Evolutionary conservation across 2,888 invertebrate species (phyloP).

Genomic region (Tubulanus polymorphus): DNA sequence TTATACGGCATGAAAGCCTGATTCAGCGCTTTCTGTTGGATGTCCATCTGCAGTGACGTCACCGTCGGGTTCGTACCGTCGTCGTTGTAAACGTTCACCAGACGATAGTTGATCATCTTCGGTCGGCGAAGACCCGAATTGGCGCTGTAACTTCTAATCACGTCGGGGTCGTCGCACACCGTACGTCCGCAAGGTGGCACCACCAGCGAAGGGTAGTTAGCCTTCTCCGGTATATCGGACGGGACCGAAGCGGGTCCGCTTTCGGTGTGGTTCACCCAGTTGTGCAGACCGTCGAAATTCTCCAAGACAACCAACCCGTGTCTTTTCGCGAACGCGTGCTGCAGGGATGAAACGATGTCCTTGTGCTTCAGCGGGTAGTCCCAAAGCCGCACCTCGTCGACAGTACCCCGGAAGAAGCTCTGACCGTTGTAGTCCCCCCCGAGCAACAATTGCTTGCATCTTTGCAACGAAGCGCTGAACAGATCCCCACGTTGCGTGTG

Average conservation of each 20-base stretch:
- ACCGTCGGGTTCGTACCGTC: conserved; percentile 37
- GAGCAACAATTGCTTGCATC: conserved; percentile 29
- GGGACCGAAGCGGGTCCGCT: conserved; percentile 16
- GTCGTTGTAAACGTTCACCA: conserved; percentile 36
- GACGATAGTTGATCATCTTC: conserved; percentile 33
- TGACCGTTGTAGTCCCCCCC: conserved; percentile 25
- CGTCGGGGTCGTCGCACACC: conserved; percentile 43
- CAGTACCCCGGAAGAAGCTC: conserved; percentile 28
- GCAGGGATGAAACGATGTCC: conserved; percentile 25
- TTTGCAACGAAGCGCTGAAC: conserved; percentile 17
- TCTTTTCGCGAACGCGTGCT: conserved; percentile 1
- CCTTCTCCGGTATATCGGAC: conserved; percentile 21
- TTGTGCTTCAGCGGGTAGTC: conserved; percentile 24
- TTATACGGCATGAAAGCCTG: conserved; percentile 40
- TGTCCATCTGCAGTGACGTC: conserved; percentile 27
- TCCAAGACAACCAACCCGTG: conserved; percentile 19
- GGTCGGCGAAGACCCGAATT: conserved; percentile 22
- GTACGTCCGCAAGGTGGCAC: conserved; percentile 43
- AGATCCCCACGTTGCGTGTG: conserved; percentile 27
- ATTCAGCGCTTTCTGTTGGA: conserved; percentile 31
- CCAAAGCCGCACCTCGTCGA: conserved; percentile 32
- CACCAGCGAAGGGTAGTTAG: conserved; percentile 23
- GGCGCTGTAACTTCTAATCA: conserved; percentile 28
- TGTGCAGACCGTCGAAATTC: conserved; percentile 22
- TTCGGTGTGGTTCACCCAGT: conserved; percentile 22